Percentiles rank a stretch among this genome's conserved stretches.
Conservation (phyloP, 2,113 vertebrate genomes). For the Cettia cetti region DNA sequence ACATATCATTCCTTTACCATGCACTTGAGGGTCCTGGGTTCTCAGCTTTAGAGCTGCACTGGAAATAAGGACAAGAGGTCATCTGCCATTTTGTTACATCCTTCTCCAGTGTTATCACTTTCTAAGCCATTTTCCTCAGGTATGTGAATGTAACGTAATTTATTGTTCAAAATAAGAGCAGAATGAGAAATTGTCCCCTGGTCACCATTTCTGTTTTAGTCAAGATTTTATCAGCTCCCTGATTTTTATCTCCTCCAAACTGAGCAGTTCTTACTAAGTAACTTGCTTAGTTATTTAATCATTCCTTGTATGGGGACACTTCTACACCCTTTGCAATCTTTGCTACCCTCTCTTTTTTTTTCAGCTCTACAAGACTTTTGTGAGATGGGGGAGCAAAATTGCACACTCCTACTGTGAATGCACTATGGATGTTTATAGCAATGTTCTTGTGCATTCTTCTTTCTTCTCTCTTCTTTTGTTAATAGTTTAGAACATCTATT, state of each 20-base stretch:
- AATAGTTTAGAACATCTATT: not conserved
- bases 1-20: not conserved
- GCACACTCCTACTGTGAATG: not conserved
- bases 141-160: not conserved
- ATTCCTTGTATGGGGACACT: not conserved
- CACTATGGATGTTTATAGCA: not conserved
- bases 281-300: not conserved
- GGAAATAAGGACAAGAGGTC: not conserved
- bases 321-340: not conserved
- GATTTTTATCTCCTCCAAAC: not conserved
- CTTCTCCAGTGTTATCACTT: not conserved
- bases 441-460: not conserved
- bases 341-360: not conserved
- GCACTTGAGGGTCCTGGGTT: not conserved
- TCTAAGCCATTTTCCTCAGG: not conserved
- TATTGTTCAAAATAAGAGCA: not conserved
- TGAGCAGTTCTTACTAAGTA: not conserved
- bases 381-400: not conserved
- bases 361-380: not conserved
- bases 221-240: not conserved
- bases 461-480: not conserved
- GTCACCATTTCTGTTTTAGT: not conserved
- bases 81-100: not conserved
- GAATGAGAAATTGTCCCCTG: not conserved
- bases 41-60: not conserved